Percentiles rank a stretch among this genome's conserved stretches.
phyloP scores from a whole-genome alignment of 2,888 invertebrate species.

The Endotricha flammealis region DNA sequence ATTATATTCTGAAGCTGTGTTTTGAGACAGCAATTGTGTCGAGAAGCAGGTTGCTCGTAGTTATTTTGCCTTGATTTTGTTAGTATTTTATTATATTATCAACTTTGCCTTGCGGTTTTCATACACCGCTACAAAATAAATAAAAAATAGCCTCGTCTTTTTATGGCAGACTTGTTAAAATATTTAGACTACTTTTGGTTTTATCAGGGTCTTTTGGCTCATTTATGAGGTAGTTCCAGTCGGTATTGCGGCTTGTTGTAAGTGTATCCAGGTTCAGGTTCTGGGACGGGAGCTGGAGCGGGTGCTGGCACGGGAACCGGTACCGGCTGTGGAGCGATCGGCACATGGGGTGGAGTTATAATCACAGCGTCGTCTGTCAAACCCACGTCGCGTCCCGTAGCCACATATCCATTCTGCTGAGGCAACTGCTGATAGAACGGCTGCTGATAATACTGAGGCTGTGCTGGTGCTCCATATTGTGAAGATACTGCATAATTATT shows the following conservation, averaged over 20 bases:
- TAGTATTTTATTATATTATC: no score
- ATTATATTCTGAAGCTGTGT: no score
- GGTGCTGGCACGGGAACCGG: conserved; percentile 23
- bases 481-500: conserved; percentile 27
- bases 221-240: conserved; percentile 61
- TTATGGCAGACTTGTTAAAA: background rate
- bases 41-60: no score
- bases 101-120: no score
- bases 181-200: background rate
- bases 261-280: conserved; percentile 45
- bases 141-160: background rate
- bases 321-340: conserved; percentile 31
- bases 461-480: conserved; percentile 23
- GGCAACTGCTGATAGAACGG: conserved; percentile 29
- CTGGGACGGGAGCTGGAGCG: conserved; percentile 26
- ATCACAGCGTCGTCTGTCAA: conserved; percentile 69
- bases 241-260: conserved; percentile 65
- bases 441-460: conserved; percentile 28
- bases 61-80: no score
- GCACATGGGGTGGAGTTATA: conserved; percentile 56
- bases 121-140: background rate
- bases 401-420: conserved; percentile 34
- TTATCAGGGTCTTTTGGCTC: conserved; percentile 19
- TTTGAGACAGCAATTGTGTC: no score
- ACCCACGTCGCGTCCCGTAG: conserved; percentile 55